Conservation (phyloP, 2,113 vertebrate genomes). For the Thamnaconus septentrionalis region DNA sequence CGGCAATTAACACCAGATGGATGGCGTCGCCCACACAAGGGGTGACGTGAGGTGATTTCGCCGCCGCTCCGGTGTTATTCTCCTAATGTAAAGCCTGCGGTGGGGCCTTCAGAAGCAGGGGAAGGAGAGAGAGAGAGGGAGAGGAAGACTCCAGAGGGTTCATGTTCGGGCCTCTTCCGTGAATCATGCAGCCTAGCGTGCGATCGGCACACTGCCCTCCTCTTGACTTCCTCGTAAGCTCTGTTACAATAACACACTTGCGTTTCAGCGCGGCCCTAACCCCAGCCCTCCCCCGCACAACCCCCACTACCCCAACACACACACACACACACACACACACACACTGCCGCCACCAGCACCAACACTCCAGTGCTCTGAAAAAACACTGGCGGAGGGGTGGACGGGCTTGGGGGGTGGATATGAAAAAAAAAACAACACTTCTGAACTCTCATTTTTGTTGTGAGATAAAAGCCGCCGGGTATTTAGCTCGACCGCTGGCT, state of each 20-base stretch:
- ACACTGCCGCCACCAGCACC: neutral
- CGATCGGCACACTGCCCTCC: constrained; percentile 72
- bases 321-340: constrained; percentile 19
- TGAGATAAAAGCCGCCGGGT: constrained; percentile 55
- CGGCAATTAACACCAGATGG: constrained; percentile 41
- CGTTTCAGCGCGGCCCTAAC: constrained; percentile 58
- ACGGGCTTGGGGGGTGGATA: too few relatives aligned
- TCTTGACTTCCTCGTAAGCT: constrained; percentile 74
- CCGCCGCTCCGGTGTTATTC: neutral
- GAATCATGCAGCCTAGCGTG: constrained; percentile 69
- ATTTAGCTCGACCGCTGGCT: constrained; percentile 46
- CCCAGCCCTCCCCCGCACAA: constrained; percentile 36
- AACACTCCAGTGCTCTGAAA: constrained; percentile 49
- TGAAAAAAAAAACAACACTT: constrained; percentile 22
- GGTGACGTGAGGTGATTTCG: constrained; percentile 50
- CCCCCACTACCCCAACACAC: constrained; percentile 29
- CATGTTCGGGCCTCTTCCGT: constrained; percentile 44
- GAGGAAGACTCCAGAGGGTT: constrained; percentile 25
- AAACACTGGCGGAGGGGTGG: constrained; percentile 15
- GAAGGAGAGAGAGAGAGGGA: neutral
- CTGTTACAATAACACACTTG: constrained; percentile 76
- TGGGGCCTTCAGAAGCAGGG: neutral
- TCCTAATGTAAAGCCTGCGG: neutral
- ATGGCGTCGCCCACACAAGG: constrained; percentile 20
- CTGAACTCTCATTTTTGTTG: constrained; percentile 29